Evolutionary conservation across 1,140 invertebrate genomes (phyloP).

Genomic region (Gryon sp.): DNA sequence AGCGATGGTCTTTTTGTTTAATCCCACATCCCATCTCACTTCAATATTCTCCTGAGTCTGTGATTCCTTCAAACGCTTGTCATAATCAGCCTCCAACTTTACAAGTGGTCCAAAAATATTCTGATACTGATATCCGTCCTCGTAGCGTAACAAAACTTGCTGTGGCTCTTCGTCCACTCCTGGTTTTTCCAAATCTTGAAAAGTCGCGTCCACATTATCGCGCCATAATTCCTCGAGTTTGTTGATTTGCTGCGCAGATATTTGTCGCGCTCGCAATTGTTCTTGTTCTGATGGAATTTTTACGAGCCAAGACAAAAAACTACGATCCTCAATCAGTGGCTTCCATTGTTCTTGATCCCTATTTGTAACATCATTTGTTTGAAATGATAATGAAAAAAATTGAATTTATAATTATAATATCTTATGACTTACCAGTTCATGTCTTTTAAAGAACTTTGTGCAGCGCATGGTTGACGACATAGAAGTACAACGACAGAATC

Average conservation of each 20-base stretch:
- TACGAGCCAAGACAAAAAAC: slow-evolving; percentile 97
- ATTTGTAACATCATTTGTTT: too few relatives aligned
- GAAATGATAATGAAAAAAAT: too few relatives aligned
- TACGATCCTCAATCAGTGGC: slow-evolving; percentile 96
- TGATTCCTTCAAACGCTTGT: slow-evolving; percentile 98
- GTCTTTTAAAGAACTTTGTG: slow-evolving; percentile 96
- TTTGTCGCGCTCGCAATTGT: slow-evolving; percentile 95
- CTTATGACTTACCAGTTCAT: slow-evolving; percentile 97
- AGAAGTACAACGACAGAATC: slow-evolving; percentile 99
- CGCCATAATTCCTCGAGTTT: slow-evolving; percentile 99
- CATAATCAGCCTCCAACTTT: slow-evolving; percentile 98
- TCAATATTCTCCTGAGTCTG: slow-evolving; percentile 99
- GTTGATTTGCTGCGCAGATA: slow-evolving; percentile 97
- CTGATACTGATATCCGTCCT: slow-evolving; percentile 99
- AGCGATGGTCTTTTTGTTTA: slow-evolving; percentile 99
- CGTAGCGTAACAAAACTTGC: slow-evolving; percentile 95
- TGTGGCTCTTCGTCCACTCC: slow-evolving; percentile 98
- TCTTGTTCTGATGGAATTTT: slow-evolving; percentile 98
- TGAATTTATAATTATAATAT: too few relatives aligned
- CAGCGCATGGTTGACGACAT: slow-evolving; percentile 98
- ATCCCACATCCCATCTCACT: slow-evolving; percentile 98
- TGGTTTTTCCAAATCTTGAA: slow-evolving; percentile 98
- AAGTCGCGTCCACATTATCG: slow-evolving; percentile 97
- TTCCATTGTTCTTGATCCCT: slow-evolving; percentile 99
- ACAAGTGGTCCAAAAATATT: slow-evolving; percentile 99